phyloP scores from a whole-genome alignment of 2,888 invertebrate genomes.

The Brachycybe producta region DNA sequence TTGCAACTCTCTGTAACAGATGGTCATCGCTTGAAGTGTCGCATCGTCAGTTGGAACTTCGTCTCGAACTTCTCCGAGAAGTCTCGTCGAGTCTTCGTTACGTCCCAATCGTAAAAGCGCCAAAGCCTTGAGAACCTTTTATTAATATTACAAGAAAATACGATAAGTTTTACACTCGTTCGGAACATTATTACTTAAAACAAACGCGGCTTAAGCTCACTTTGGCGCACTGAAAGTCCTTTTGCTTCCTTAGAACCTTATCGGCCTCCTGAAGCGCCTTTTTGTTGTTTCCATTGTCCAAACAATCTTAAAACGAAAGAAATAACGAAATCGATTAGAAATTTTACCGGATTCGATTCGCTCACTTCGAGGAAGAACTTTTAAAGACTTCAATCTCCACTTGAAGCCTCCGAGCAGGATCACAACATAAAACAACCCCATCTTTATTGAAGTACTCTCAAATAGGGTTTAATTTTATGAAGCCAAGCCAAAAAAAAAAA shows the following conservation, averaged over 20 bases:
- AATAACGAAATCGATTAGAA: slow-evolving; percentile 8
- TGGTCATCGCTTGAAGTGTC: slow-evolving; percentile 87
- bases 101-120: slow-evolving; percentile 79
- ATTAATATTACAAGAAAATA: slow-evolving; percentile 9
- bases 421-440: too few species aligned
- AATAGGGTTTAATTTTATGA: not conserved
- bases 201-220: slow-evolving; percentile 26
- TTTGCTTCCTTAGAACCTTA: slow-evolving; percentile 86
- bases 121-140: slow-evolving; percentile 71
- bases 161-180: not conserved
- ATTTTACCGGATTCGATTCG: not conserved
- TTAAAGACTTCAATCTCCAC: too few species aligned
- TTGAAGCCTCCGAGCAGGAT: too few species aligned
- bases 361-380: too few species aligned
- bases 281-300: slow-evolving; percentile 91
- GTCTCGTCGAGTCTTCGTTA: slow-evolving; percentile 58
- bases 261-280: slow-evolving; percentile 95
- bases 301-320: slow-evolving; percentile 55
- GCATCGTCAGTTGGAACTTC: slow-evolving; percentile 73
- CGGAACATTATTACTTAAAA: not conserved
- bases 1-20: slow-evolving; percentile 84
- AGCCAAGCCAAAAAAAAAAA: not conserved
- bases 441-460: too few species aligned
- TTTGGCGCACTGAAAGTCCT: slow-evolving; percentile 73
- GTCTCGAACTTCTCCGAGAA: slow-evolving; percentile 62